Percentiles rank a stretch among this genome's conserved stretches.
Conservation (phyloP, 2,888 invertebrate genomes). For the Melanotus villosus region DNA sequence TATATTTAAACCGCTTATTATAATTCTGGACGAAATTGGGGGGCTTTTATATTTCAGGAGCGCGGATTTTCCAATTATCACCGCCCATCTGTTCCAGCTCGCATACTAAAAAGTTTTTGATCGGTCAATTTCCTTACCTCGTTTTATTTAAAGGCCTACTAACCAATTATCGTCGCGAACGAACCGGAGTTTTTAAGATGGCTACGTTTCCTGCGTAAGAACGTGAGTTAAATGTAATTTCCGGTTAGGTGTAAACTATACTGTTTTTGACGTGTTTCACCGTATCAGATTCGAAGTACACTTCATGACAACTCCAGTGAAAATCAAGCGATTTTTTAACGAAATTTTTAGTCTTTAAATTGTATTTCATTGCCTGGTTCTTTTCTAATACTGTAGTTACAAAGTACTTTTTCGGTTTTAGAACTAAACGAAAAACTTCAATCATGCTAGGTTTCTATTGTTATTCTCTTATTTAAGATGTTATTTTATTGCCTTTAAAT, state of each 20-base stretch:
- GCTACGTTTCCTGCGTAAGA: constrained; percentile 53
- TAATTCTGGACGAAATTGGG: constrained; percentile 7
- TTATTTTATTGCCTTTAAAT: too few species aligned
- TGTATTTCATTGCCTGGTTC: too few species aligned
- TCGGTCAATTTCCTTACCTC: constrained; percentile 28
- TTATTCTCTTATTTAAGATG: too few species aligned
- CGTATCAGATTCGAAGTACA: background rate
- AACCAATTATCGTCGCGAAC: constrained; percentile 23
- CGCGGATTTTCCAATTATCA: constrained; percentile 23
- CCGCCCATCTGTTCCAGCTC: constrained; percentile 5
- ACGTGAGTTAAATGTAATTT: constrained; percentile 61
- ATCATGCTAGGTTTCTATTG: too few species aligned
- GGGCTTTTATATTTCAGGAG: constrained; percentile 16
- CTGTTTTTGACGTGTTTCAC: constrained; percentile 9
- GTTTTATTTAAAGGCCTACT: constrained; percentile 17
- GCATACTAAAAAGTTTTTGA: constrained; percentile 27
- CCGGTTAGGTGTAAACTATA: constrained; percentile 48
- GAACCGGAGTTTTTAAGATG: constrained; percentile 33
- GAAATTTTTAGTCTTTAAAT: too few species aligned
- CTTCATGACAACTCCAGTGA: too few species aligned
- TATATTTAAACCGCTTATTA: constrained; percentile 21
- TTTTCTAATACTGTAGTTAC: too few species aligned
- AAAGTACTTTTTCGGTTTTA: too few species aligned
- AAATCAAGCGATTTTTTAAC: too few species aligned
- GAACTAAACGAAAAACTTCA: too few species aligned